Conservation (phyloP, 2,888 invertebrate species). For the Philereme vetulata region DNA sequence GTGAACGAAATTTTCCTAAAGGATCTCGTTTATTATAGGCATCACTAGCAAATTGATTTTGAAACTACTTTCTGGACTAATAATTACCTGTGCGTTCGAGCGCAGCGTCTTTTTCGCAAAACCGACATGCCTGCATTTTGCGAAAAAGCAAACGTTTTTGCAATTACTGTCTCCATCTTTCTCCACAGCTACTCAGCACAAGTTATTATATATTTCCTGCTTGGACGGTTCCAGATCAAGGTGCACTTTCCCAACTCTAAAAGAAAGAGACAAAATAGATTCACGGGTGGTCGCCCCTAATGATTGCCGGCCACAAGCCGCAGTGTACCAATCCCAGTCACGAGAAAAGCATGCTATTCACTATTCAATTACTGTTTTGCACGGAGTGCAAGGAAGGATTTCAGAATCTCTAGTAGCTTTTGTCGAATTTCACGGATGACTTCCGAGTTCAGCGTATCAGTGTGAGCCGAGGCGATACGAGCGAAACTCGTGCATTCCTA, state of each 20-base stretch:
- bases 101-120: background rate
- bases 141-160: constrained; percentile 25
- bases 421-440: no score
- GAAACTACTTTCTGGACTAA: background rate
- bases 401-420: no score
- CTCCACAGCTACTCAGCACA: constrained; percentile 9
- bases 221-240: constrained; percentile 13
- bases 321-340: constrained; percentile 43
- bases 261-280: constrained; percentile 51
- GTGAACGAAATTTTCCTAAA: no score
- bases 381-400: no score
- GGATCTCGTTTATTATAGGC: no score
- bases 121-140: constrained; percentile 1
- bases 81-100: background rate
- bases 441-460: no score
- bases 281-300: constrained; percentile 65
- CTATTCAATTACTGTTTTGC: no score
- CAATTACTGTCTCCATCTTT: constrained; percentile 10
- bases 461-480: no score
- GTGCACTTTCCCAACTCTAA: constrained; percentile 33
- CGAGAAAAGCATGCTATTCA: constrained; percentile 49
- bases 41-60: background rate
- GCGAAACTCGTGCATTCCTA: no score
- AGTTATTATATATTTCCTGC: constrained; percentile 23
- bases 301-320: constrained; percentile 53